Conservation (phyloP, 1,140 invertebrate species). For the Brachionus rotundiformis region DNA sequence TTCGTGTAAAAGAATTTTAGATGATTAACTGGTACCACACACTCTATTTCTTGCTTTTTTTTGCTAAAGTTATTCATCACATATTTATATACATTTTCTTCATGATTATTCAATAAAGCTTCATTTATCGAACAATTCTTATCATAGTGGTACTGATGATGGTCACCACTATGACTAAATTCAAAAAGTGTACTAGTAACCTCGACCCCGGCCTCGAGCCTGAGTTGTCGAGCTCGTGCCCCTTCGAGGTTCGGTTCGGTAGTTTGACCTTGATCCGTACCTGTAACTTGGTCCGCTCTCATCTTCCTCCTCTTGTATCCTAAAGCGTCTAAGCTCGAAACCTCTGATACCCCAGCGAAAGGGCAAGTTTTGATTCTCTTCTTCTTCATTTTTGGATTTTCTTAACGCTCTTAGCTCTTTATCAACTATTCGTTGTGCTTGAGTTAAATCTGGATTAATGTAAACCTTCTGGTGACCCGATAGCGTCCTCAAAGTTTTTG, state of each 20-base stretch:
- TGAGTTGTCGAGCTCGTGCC: background rate
- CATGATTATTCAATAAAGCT: background rate
- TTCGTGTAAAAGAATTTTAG: background rate
- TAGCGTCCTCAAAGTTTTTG: background rate
- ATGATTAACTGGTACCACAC: background rate
- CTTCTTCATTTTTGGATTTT: background rate
- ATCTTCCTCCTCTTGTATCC: background rate
- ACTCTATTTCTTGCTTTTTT: background rate
- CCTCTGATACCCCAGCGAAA: constrained; percentile 6
- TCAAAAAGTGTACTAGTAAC: background rate
- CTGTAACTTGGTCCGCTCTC: background rate
- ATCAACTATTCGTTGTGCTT: background rate
- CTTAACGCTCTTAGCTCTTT: background rate
- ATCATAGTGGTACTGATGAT: background rate
- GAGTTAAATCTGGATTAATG: background rate
- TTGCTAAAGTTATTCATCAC: background rate
- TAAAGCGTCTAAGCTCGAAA: background rate
- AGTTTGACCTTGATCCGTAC: background rate
- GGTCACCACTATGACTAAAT: background rate
- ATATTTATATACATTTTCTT: background rate
- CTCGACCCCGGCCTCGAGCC: background rate
- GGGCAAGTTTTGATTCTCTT: background rate
- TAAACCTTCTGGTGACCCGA: background rate
- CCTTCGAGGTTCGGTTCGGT: background rate
- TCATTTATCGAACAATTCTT: background rate